phyloP scores from a whole-genome alignment of 2,113 vertebrate genomes.

The pig (Sus scrofa) region T2T-Sscrofa CM000821.6:59742001-59742500 shows the following conservation, averaged over 20 bases:
- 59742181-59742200: not conserved
- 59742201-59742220: not conserved
- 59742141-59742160: not conserved
- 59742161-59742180: not conserved
- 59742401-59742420: conserved; percentile 52
- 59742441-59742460: conserved; percentile 42
- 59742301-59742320: not conserved
- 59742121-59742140: not conserved
- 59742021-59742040: not conserved
- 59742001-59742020: not conserved
- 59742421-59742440: conserved; percentile 34
- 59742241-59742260: not conserved
- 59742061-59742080: not conserved
- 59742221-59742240: not conserved
- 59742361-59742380: conserved; percentile 54
- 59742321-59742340: conserved; percentile 21
- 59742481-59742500: conserved; percentile 50
- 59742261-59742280: conserved; percentile 47
- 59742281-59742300: not conserved
- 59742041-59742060: not conserved
- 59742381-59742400: conserved; percentile 59
- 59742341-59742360: conserved; percentile 42
- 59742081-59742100: not conserved
- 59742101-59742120: not conserved
- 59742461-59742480: not conserved